Percentiles rank a stretch among this genome's conserved stretches.
phyloP scores from a whole-genome alignment of 2,888 invertebrate genomes.

The Helleia helle region DNA sequence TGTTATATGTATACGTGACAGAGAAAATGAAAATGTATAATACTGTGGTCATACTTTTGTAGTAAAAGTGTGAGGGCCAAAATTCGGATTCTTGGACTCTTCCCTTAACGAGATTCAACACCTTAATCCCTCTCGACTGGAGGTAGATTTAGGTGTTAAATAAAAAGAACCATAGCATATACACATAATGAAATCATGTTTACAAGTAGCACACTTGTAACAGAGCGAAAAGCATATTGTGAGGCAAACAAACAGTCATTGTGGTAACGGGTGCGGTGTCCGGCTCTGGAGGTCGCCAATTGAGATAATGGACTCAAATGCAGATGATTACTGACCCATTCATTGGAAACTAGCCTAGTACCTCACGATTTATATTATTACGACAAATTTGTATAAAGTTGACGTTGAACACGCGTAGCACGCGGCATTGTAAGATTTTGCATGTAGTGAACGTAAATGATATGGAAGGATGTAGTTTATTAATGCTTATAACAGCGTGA shows the following conservation, averaged over 20 bases:
- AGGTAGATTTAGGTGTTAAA: too few species aligned
- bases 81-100: too few species aligned
- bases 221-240: conserved; percentile 55
- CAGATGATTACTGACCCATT: conserved; percentile 69
- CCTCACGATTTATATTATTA: conserved; percentile 27
- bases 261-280: conserved; percentile 59
- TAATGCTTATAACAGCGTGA: too few species aligned
- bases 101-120: too few species aligned
- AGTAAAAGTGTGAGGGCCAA: too few species aligned
- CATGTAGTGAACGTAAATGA: too few species aligned
- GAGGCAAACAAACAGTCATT: conserved; percentile 51
- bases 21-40: too few species aligned
- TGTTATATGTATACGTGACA: too few species aligned
- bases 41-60: too few species aligned
- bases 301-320: conserved; percentile 70
- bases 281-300: conserved; percentile 63
- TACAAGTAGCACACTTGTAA: not conserved
- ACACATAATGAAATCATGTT: not conserved
- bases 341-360: conserved; percentile 58
- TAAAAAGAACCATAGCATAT: not conserved
- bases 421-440: too few species aligned
- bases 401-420: conserved; percentile 41
- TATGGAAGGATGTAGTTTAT: too few species aligned
- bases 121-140: too few species aligned
- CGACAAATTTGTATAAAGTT: conserved; percentile 38